Base-by-base conservation (phyloP, 2,888 invertebrate species). In the Watsonalla binaria region DNA sequence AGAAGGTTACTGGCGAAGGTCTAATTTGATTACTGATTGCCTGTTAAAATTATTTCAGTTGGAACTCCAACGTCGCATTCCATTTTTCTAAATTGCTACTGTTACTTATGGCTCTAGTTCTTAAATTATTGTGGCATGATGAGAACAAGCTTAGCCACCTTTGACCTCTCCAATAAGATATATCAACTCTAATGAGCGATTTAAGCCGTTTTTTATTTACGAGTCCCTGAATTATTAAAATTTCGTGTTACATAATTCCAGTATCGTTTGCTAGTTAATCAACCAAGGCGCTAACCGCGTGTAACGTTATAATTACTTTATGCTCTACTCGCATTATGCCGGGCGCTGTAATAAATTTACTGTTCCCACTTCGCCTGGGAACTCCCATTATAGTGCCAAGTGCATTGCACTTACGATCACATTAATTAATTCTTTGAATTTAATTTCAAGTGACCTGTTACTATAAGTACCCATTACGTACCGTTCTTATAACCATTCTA, bases 291-390 rank as follows among this genome's bases (percentile, higher is more conserved):
- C 42, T 0, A 42, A 42, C 42, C 42, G 8, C 42, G 24, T 24
- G 24, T 42, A 42, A 42, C 42, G 8, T 8, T 6, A 11, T 42
- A 42, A 42, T 42, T 5, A 8, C 11, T 42, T 42, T 8, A 37
- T 37, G 37, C 37, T 61, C 9, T 35, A 54, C 72, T 74, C 72
- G 52, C 73, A 76, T 67, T 66, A 70, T 74, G 72, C 72, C 58
- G 55, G 52, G 57, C 61, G 58, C 67, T 66, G 68, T 66, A 65
- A 67, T 65, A 65, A 66, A 66, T 68, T 62, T 63, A 66, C 62
- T 54, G 63, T 62, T 66, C 56, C 66, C 62, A 65, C 66, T 59
- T 63, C 54, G 58, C 61, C 61, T 68, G 68, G 61, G 69, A 66
- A 63, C 58, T 33, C 46, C 52, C 37, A 15, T 15, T 39, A 14